Conservation (phyloP, 37 sponge, comb jelly and placozoan species). For the Aplysina aerophoba region DNA sequence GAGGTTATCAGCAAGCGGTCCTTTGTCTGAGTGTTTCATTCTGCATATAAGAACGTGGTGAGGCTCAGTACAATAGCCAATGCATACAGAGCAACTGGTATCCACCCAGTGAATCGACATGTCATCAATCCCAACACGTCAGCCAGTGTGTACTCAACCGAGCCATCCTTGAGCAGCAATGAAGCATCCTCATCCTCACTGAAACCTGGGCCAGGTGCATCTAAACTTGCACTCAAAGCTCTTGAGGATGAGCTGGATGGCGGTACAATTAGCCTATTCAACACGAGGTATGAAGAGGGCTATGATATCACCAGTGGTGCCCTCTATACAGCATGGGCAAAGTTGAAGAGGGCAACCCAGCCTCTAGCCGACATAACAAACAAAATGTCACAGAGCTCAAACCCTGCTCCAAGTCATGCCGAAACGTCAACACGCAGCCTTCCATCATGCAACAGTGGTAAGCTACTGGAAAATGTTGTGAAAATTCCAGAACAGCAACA, state of each 20-base stretch:
- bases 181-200: background rate
- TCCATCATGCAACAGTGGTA: background rate
- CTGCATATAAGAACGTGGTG: background rate
- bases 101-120: background rate
- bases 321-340: slow-evolving; percentile 7
- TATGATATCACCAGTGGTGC: slow-evolving; percentile 1
- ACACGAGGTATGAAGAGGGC: background rate
- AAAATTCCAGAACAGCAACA: background rate
- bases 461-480: background rate
- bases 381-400: too few species aligned
- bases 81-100: background rate
- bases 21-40: slow-evolving; percentile 2
- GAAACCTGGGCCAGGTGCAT: background rate
- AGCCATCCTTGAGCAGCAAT: background rate
- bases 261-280: background rate
- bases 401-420: too few species aligned
- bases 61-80: slow-evolving; percentile 1
- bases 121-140: background rate
- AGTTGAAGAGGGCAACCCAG: background rate
- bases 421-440: background rate
- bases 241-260: background rate
- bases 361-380: too few species aligned
- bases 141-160: background rate
- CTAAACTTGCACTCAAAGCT: background rate
- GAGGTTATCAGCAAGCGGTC: background rate